Conservation (phyloP, 2,888 invertebrate species). For the Alentia gelatinosa region DNA sequence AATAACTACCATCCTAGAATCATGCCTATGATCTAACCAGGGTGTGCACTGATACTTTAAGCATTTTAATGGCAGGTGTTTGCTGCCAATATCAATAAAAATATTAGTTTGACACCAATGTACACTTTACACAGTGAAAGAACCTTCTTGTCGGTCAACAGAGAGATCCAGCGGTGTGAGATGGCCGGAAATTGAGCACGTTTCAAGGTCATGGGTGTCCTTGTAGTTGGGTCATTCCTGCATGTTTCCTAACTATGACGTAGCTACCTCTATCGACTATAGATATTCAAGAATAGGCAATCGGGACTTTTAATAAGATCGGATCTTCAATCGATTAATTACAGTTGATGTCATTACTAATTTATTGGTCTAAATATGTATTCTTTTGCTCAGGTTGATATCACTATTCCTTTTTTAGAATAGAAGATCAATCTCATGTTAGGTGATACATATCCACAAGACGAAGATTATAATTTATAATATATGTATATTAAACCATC, state of each 20-base stretch:
- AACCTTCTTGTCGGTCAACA: neutral
- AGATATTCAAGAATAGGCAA: neutral
- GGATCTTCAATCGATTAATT: neutral
- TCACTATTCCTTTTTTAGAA: too few species aligned
- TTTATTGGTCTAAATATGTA: too few species aligned
- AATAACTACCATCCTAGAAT: too few species aligned
- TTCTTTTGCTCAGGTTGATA: too few species aligned
- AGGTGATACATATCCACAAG: too few species aligned
- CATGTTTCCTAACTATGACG: neutral
- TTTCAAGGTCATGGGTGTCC: slow-evolving; percentile 22
- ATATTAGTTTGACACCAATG: neutral
- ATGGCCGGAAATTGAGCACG: slow-evolving; percentile 21
- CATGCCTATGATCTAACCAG: too few species aligned
- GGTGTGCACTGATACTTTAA: too few species aligned
- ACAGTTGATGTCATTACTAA: neutral
- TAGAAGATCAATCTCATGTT: too few species aligned
- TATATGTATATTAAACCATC: too few species aligned
- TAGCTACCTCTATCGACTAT: neutral
- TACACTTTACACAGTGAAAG: neutral
- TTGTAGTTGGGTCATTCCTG: neutral
- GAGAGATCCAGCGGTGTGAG: slow-evolving; percentile 18
- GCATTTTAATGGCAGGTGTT: too few species aligned
- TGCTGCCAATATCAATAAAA: too few species aligned
- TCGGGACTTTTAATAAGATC: neutral
- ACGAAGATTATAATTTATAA: too few species aligned